These are phyloP conservation scores for Polydrusus pterygomalis DNA, from an alignment of 2,888 invertebrate genomes.

Conservation along the genomic window DNA sequence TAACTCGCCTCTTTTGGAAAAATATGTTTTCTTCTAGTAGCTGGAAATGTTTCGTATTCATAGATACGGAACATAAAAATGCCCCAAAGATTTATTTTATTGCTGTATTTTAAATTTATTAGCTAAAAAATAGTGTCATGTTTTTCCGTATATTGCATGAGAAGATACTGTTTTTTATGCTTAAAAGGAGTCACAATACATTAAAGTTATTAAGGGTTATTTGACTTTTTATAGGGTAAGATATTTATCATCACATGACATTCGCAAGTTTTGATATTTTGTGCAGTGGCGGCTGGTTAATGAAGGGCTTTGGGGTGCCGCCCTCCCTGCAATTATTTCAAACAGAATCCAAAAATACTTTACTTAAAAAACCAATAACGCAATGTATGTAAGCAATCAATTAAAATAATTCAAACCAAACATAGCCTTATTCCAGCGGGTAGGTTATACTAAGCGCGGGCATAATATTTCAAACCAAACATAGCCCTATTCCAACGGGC, in stretches of 20 bases:
- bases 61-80: constrained; percentile 47
- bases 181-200: constrained; percentile 32
- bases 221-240: constrained; percentile 23
- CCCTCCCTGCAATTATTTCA: too few relatives aligned
- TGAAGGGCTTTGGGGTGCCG: too few relatives aligned
- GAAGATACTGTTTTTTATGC: constrained; percentile 24
- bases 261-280: constrained; percentile 1
- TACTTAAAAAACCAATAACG: too few relatives aligned
- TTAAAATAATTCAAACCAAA: too few relatives aligned
- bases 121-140: constrained; percentile 49
- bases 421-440: too few relatives aligned
- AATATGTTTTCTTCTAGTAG: constrained; percentile 50
- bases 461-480: too few relatives aligned
- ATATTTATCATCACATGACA: constrained; percentile 9
- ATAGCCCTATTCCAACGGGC: too few relatives aligned
- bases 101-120: constrained; percentile 48
- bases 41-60: constrained; percentile 49
- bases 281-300: too few relatives aligned
- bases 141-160: constrained; percentile 35
- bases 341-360: too few relatives aligned
- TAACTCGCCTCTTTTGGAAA: constrained; percentile 39
- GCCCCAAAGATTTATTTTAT: constrained; percentile 51
- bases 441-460: too few relatives aligned
- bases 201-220: constrained; percentile 35
- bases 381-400: too few relatives aligned